Evolutionary conservation across 2,888 invertebrate genomes (phyloP).

Genomic region (Entomobrya proxima): DNA sequence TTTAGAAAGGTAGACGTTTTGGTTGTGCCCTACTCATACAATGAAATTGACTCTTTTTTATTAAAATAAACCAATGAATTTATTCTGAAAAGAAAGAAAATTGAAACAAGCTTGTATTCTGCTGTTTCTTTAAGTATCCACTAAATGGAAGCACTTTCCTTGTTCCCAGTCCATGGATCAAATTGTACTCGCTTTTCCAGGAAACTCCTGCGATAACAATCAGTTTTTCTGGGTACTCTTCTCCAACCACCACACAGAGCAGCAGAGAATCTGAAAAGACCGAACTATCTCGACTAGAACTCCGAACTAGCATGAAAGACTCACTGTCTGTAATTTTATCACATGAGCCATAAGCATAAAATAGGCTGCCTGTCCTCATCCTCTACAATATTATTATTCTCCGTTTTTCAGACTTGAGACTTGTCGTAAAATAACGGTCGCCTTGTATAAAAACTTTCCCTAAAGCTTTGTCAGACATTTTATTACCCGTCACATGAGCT

Average conservation of each 20-base stretch:
- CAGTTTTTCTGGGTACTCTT: neutral
- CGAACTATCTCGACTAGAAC: constrained; percentile 38
- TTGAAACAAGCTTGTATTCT: neutral
- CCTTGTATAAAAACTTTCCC: neutral
- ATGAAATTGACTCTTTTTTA: too few relatives aligned
- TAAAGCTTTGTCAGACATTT: constrained; percentile 6
- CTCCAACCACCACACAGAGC: neutral
- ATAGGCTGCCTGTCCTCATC: neutral
- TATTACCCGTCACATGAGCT: constrained; percentile 14
- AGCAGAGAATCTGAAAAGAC: neutral
- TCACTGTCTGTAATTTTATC: neutral
- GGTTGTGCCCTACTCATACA: too few relatives aligned
- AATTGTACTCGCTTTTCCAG: neutral
- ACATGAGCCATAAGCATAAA: constrained; percentile 17
- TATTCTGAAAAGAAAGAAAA: too few relatives aligned
- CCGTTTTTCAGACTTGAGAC: neutral
- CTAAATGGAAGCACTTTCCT: constrained; percentile 45
- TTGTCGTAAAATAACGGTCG: too few relatives aligned
- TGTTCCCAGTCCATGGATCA: neutral
- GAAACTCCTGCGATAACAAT: constrained; percentile 45
- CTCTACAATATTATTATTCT: neutral
- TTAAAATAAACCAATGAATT: too few relatives aligned
- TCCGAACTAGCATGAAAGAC: constrained; percentile 6
- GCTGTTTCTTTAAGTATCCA: constrained; percentile 1
- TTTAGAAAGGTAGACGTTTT: too few relatives aligned